Conservation (phyloP, 2,797 vertebrate genomes). For the Peromyscus aztecus region DNA sequence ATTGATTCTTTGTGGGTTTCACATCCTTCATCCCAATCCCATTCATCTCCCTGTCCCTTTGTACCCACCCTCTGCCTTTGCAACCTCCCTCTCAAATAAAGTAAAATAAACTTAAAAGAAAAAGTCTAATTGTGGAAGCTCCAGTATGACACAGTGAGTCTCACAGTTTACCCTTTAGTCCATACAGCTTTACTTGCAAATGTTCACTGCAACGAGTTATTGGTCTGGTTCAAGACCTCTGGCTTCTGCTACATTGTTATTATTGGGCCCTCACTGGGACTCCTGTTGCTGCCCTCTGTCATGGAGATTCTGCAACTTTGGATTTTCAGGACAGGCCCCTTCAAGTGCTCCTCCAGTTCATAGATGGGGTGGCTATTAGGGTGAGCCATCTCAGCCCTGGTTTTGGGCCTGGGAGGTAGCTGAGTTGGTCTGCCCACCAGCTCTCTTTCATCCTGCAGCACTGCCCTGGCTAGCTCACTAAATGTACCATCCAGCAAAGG, state of each 20-base stretch:
- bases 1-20: background rate
- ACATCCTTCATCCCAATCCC: background rate
- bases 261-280: background rate
- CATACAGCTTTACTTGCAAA: background rate
- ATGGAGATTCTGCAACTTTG: background rate
- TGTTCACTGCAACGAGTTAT: background rate
- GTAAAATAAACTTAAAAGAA: background rate
- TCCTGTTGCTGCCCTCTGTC: accelerated
- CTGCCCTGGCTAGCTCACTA: background rate
- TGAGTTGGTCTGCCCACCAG: accelerated
- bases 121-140: background rate
- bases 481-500: background rate
- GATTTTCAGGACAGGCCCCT: background rate
- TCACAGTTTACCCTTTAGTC: background rate
- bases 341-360: background rate
- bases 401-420: background rate
- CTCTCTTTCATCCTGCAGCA: background rate
- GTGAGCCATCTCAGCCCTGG: background rate
- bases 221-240: accelerated
- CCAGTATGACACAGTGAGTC: background rate
- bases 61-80: background rate
- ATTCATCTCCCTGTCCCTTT: background rate
- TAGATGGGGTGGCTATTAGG: background rate
- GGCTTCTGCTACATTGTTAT: background rate
- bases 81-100: background rate